These are phyloP conservation scores for Austrofundulus limnaeus DNA, from an alignment of 2,113 vertebrate genomes.

Conservation along the genomic window DNA sequence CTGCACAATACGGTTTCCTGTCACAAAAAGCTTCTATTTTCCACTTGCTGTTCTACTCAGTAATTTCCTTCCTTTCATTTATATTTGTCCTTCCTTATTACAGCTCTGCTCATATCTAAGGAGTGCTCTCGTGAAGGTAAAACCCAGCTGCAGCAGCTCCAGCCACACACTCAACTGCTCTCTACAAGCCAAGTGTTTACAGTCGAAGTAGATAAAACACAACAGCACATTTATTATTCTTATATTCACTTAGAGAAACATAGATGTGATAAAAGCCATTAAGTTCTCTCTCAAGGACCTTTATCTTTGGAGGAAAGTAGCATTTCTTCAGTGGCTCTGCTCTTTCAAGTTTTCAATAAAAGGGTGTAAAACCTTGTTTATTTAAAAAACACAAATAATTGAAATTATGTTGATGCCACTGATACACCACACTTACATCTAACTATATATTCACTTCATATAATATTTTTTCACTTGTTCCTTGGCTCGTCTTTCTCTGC, in stretches of 20 bases:
- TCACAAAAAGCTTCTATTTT: conserved; percentile 15
- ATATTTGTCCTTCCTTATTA: conserved; percentile 21
- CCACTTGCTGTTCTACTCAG: conserved; percentile 10
- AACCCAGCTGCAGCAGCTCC: conserved; percentile 16
- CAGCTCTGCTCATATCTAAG: conserved; percentile 17
- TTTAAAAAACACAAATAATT: too few relatives aligned
- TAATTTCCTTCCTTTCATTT: conserved; percentile 24
- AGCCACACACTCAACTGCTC: conserved; percentile 9
- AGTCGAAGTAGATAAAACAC: conserved; percentile 6
- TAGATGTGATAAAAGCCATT: conserved; percentile 9
- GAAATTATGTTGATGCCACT: too few relatives aligned
- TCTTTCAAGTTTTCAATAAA: too few relatives aligned
- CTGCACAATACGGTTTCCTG: neutral
- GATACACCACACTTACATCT: neutral
- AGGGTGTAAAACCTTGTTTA: too few relatives aligned
- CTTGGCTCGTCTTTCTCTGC: neutral
- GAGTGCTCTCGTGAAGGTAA: conserved; percentile 25
- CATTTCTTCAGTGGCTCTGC: too few relatives aligned
- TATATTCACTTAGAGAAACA: conserved; percentile 9
- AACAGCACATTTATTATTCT: conserved; percentile 4
- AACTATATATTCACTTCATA: neutral
- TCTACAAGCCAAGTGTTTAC: neutral
- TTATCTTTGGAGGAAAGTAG: too few relatives aligned
- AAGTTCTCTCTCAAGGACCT: conserved; percentile 16
- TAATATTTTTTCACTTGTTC: neutral